Percentiles rank a stretch among this genome's conserved stretches.
Conservation (phyloP, 2,888 invertebrate species). For the Operophtera brumata region DNA sequence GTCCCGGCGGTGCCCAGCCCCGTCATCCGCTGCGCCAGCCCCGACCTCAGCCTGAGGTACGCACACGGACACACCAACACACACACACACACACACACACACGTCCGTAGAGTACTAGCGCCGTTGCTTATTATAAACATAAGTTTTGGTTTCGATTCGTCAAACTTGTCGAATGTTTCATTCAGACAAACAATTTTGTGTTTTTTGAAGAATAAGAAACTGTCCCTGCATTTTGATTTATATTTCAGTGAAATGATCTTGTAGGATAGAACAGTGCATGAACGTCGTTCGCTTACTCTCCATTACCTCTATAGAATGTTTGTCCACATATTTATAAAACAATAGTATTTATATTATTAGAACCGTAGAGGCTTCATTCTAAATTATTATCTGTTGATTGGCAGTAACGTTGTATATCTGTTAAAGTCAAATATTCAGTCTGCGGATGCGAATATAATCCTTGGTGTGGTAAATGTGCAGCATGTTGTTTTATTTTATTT, state of each 20-base stretch:
- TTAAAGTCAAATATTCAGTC: slow-evolving; percentile 26
- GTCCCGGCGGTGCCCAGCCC: slow-evolving; percentile 95
- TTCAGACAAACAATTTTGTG: too few relatives aligned
- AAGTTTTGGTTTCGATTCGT: too few relatives aligned
- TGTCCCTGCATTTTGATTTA: too few relatives aligned
- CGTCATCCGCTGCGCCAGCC: slow-evolving; percentile 94
- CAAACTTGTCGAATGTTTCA: too few relatives aligned
- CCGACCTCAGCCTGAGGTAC: slow-evolving; percentile 94
- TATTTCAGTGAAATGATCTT: too few relatives aligned
- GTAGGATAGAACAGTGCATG: too few relatives aligned
- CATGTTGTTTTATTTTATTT: not conserved
- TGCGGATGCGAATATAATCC: slow-evolving; percentile 33
- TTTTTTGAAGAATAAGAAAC: too few relatives aligned
- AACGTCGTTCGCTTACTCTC: not conserved
- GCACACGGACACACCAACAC: not conserved
- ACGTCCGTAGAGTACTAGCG: slow-evolving; percentile 12
- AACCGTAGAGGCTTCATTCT: slow-evolving; percentile 22
- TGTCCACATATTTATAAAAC: not conserved
- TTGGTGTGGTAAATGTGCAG: slow-evolving; percentile 33
- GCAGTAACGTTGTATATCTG: slow-evolving; percentile 22
- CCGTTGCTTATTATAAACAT: too few relatives aligned
- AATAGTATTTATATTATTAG: slow-evolving; percentile 1
- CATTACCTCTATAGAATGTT: not conserved
- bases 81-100: not conserved
- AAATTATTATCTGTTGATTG: slow-evolving; percentile 26